Percentiles rank a stretch among this genome's conserved stretches.
Evolutionary conservation across 2,888 invertebrate species (phyloP).

Genomic region (Drosophila birchii): DNA sequence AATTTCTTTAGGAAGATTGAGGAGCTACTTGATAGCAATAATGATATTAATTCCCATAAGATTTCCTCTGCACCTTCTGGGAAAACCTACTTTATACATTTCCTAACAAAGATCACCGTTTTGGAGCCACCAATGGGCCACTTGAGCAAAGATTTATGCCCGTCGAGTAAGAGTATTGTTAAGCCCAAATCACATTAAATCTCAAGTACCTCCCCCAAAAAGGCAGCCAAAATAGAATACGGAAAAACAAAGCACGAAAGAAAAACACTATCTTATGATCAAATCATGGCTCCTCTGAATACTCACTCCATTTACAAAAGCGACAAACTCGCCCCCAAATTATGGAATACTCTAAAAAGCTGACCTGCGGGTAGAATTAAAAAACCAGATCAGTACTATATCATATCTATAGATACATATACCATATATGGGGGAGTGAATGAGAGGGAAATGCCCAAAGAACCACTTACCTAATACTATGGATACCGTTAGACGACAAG

Average conservation of each 20-base stretch:
- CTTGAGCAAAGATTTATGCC: constrained; percentile 12
- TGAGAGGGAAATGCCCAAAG: constrained; percentile 30
- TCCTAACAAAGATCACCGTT: neutral
- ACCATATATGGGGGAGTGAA: constrained; percentile 7
- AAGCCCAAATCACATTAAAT: constrained; percentile 4
- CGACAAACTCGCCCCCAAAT: constrained; percentile 11
- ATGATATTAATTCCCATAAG: neutral
- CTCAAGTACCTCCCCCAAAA: neutral
- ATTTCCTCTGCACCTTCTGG: neutral
- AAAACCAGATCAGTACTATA: constrained; percentile 20
- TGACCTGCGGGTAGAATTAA: constrained; percentile 16
- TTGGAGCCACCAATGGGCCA: neutral
- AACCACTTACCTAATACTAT: constrained; percentile 77
- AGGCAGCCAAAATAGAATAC: neutral
- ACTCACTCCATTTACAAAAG: constrained; percentile 2
- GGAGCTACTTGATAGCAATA: constrained; percentile 10
- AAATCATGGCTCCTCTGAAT: neutral
- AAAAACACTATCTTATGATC: neutral
- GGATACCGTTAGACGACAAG: constrained; percentile 76
- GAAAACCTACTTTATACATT: neutral
- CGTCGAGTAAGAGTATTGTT: neutral
- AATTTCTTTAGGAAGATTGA: neutral
- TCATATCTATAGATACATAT: neutral
- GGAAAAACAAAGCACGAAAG: neutral
- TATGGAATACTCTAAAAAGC: constrained; percentile 8